Percentiles rank a stretch among this genome's conserved stretches.
These are phyloP conservation scores for Pseudochirops corinnae DNA, from an alignment of 2,797 vertebrate genomes.

Conservation along the genomic window DNA sequence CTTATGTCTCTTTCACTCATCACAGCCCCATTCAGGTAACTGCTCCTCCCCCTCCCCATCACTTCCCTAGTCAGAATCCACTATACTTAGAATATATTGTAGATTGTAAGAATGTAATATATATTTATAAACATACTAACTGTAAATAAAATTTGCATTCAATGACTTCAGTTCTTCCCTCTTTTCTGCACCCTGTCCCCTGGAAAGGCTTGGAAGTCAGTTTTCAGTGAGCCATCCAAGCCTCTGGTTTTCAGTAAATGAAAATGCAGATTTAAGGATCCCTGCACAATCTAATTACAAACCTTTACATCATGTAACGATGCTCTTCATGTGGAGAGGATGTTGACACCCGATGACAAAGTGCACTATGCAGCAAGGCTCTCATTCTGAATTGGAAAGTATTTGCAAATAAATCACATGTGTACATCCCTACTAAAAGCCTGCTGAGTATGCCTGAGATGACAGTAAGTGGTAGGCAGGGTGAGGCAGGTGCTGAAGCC, in stretches of 20 bases:
- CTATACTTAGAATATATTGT: constrained; percentile 79
- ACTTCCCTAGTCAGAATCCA: constrained; percentile 49
- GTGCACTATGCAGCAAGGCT: constrained; percentile 47
- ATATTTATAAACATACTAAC: constrained; percentile 85
- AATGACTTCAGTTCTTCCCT: constrained; percentile 72
- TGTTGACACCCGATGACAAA: constrained; percentile 17
- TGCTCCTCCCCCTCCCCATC: constrained; percentile 52
- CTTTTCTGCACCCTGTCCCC: constrained; percentile 38
- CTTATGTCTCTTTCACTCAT: constrained; percentile 38
- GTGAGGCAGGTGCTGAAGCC: neutral
- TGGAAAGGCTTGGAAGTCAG: constrained; percentile 58
- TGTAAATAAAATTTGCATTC: constrained; percentile 86
- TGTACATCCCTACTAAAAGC: constrained; percentile 47
- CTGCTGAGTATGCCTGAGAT: neutral
- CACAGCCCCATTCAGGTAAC: neutral
- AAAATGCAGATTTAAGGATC: constrained; percentile 54
- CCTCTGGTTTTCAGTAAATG: constrained; percentile 47
- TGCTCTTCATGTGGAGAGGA: neutral
- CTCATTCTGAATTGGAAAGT: constrained; percentile 59
- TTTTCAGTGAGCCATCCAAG: neutral
- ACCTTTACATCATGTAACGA: neutral
- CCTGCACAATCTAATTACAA: constrained; percentile 51
- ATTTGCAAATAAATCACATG: constrained; percentile 57
- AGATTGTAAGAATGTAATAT: constrained; percentile 86
- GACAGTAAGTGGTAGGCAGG: neutral